Percentiles rank a stretch among this genome's conserved stretches.
phyloP scores from a whole-genome alignment of 2,797 vertebrate species.

The Cichlasoma orientale region DNA sequence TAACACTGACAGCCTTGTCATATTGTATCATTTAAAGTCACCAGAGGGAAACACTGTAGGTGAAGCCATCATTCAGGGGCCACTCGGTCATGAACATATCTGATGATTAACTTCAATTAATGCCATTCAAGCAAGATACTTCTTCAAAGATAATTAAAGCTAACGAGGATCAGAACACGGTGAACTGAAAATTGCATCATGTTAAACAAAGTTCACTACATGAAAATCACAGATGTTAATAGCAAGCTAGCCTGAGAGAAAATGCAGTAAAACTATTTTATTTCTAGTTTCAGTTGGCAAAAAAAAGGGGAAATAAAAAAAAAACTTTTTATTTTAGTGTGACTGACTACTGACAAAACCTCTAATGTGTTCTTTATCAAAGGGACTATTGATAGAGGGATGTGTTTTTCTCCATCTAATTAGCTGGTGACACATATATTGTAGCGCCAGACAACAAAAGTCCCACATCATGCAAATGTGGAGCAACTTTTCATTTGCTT shows the following conservation, averaged over 20 bases:
- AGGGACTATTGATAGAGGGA: slow-evolving; percentile 45
- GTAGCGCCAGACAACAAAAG: slow-evolving; percentile 52
- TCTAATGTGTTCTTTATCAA: slow-evolving; percentile 75
- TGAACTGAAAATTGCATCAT: no score
- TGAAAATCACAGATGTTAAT: no score
- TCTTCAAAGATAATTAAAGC: slow-evolving; percentile 22
- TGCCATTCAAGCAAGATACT: neutral
- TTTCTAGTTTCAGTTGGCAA: slow-evolving; percentile 1
- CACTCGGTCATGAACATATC: neutral
- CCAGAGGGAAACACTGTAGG: neutral
- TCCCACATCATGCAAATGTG: slow-evolving; percentile 63
- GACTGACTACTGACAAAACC: slow-evolving; percentile 53
- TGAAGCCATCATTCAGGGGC: neutral
- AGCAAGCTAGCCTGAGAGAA: neutral
- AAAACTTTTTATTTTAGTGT: slow-evolving; percentile 15
- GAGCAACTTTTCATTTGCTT: slow-evolving; percentile 58
- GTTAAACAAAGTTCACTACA: no score
- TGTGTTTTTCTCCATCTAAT: slow-evolving; percentile 57
- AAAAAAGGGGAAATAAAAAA: neutral
- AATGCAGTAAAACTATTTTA: neutral
- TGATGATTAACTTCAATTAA: neutral
- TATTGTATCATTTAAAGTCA: neutral
- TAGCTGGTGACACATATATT: slow-evolving; percentile 56
- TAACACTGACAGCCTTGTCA: neutral
- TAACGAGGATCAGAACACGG: neutral